phyloP scores from a whole-genome alignment of 2,797 vertebrate species.

The Nannoperca obscura region DNA sequence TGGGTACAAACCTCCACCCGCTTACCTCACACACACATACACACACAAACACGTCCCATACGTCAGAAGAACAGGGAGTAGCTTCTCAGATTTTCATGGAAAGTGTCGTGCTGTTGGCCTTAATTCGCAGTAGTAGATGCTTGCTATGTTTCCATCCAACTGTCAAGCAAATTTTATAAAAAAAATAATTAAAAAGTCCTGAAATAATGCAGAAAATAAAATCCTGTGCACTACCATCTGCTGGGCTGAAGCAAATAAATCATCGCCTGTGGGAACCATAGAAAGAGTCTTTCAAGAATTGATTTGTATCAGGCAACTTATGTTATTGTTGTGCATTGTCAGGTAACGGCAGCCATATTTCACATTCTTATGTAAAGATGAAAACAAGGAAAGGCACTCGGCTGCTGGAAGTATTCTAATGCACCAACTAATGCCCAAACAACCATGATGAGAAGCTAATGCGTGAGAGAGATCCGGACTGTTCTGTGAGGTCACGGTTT shows the following conservation, averaged over 20 bases:
- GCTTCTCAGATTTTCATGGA: constrained; percentile 58
- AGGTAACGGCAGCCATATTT: constrained; percentile 7
- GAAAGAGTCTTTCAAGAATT: constrained; percentile 33
- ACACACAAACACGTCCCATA: constrained; percentile 14
- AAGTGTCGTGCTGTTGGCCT: constrained; percentile 60
- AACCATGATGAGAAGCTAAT: constrained; percentile 22
- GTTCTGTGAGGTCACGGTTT: constrained; percentile 13
- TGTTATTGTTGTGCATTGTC: constrained; percentile 27
- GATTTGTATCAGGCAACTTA: constrained; percentile 11
- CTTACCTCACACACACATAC: constrained; percentile 66
- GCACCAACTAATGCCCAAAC: constrained; percentile 12
- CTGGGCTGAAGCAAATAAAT: constrained; percentile 25
- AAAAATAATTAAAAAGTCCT: neutral
- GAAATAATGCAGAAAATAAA: constrained; percentile 34
- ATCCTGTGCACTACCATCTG: constrained; percentile 41
- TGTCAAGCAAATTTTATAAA: constrained; percentile 10
- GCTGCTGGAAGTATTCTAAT: constrained; percentile 3
- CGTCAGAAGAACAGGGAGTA: constrained; percentile 59
- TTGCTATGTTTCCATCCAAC: constrained; percentile 47
- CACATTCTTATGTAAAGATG: neutral
- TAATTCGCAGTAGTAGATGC: constrained; percentile 34
- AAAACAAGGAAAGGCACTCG: constrained; percentile 31
- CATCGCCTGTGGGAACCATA: constrained; percentile 1
- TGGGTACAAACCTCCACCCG: constrained; percentile 66
- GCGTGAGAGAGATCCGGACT: neutral